Conservation (phyloP, 2,113 vertebrate species). For the Menidia beryllina region DNA sequence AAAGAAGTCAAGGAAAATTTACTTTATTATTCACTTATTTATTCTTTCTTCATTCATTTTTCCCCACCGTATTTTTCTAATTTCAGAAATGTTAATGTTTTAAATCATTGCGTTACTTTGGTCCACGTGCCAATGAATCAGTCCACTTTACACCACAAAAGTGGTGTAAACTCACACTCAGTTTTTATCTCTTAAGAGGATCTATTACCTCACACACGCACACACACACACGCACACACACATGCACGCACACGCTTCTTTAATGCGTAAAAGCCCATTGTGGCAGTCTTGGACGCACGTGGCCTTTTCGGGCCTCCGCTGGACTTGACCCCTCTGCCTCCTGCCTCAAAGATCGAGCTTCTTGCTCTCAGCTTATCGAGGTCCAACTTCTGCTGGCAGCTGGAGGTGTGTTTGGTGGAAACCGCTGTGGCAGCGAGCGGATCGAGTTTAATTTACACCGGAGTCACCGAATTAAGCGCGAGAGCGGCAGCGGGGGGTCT, state of each 20-base stretch:
- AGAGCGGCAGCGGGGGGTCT: slow-evolving; percentile 69
- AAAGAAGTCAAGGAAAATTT: not conserved
- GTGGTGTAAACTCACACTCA: not conserved
- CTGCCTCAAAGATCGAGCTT: slow-evolving; percentile 25
- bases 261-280: not conserved
- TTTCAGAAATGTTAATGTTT: no score
- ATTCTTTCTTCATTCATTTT: no score
- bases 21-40: no score
- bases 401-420: slow-evolving; percentile 63
- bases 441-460: slow-evolving; percentile 77
- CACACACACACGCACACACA: not conserved
- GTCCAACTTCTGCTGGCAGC: slow-evolving; percentile 68
- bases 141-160: not conserved
- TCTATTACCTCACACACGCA: not conserved
- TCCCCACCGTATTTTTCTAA: no score
- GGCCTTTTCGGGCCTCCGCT: slow-evolving; percentile 32
- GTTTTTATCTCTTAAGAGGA: not conserved
- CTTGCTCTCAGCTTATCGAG: slow-evolving; percentile 71
- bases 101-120: no score
- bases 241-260: not conserved
- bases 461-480: slow-evolving; percentile 60
- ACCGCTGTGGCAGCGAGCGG: slow-evolving; percentile 57
- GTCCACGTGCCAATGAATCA: no score
- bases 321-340: slow-evolving; percentile 76
- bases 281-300: slow-evolving; percentile 35